Base-by-base conservation (phyloP, 2,888 invertebrate species). In the Notodonta ziczac region DNA sequence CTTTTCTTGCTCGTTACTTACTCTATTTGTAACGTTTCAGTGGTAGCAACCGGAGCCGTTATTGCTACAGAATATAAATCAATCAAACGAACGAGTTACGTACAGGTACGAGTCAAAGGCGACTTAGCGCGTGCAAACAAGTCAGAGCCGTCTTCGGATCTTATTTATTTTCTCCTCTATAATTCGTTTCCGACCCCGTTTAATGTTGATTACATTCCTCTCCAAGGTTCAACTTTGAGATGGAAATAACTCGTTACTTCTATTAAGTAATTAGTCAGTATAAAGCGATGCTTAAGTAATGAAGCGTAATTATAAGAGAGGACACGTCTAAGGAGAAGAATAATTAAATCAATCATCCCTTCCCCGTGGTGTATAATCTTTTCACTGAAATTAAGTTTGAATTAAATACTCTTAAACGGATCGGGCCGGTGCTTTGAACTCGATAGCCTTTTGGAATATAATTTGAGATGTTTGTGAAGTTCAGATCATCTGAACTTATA, bases 221-320 rank as follows among this genome's bases (percentile, higher is more conserved):
- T 85, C 76, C 70, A 75, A 74, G 77, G 84, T 82, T 82, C 81
- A 88, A 89, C 86, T 89, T 87, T 83, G 85, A 76, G 87, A 91
- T 90, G 91, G 89, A 89, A 91, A 89, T 90, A 91, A 91, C 90
- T 92, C 89, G 89, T 91, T 91, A 90, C 91, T 90, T 91, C 90
- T 92, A 91, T 93, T 92, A 92, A 92, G 91, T 91, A 92, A 93
- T 93, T 93, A 92, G 89, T 85, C 88, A 83, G 88, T 82, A 91
- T 91, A 92, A 92, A 91, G 89, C 91, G 91, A 92, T 92, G 92
- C 84, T 92, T 91, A 92, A 91, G 90, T 92, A 93, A 93, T 91
- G 90, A 89, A 90, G 88, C 84, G 84, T 92, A 93, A 93, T 93
- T 93, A 93, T 89, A 91, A 89, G 91, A 91, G 87, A 91, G 91